These are phyloP conservation scores for Dendrolimus punctatus DNA, from an alignment of 1,140 invertebrate species.

Conservation along the genomic window DNA sequence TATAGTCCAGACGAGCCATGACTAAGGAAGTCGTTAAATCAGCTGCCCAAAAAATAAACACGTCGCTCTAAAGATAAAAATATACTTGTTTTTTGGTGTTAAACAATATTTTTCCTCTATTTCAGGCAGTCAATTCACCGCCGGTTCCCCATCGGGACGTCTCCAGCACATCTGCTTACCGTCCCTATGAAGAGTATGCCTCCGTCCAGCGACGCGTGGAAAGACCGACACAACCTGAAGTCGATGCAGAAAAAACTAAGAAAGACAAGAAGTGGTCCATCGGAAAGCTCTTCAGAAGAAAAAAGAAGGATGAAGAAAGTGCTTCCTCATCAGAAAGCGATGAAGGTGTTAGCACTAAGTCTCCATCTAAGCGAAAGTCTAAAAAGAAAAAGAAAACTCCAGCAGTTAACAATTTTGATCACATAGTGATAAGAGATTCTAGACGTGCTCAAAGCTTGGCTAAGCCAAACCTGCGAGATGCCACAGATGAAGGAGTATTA, in stretches of 20 bases:
- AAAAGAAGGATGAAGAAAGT: conserved; percentile 75
- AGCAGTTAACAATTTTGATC: conserved; percentile 68
- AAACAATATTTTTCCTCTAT: conserved; percentile 20
- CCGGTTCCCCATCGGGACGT: conserved; percentile 54
- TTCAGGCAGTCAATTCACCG: conserved; percentile 66
- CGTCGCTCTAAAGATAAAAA: not conserved
- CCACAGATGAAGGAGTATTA: conserved; percentile 71
- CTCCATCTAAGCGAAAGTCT: conserved; percentile 65
- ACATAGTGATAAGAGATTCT: conserved; percentile 65
- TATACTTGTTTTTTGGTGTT: conserved; percentile 1
- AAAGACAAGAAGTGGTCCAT: conserved; percentile 82
- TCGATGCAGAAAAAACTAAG: conserved; percentile 47
- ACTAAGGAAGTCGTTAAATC: too few relatives aligned
- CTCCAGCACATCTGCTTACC: conserved; percentile 34
- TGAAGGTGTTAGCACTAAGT: conserved; percentile 64
- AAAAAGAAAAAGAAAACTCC: conserved; percentile 60
- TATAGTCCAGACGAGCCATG: too few relatives aligned
- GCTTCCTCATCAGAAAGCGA: conserved; percentile 77
- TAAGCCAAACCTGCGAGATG: conserved; percentile 49
- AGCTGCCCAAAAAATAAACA: too few relatives aligned
- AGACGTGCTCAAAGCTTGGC: conserved; percentile 65
- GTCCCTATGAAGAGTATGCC: conserved; percentile 53
- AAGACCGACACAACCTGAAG: conserved; percentile 36
- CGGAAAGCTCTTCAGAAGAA: conserved; percentile 79
- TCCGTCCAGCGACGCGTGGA: conserved; percentile 44